Conservation (phyloP, 2,113 vertebrate genomes). For the Coptodon rendalli region DNA sequence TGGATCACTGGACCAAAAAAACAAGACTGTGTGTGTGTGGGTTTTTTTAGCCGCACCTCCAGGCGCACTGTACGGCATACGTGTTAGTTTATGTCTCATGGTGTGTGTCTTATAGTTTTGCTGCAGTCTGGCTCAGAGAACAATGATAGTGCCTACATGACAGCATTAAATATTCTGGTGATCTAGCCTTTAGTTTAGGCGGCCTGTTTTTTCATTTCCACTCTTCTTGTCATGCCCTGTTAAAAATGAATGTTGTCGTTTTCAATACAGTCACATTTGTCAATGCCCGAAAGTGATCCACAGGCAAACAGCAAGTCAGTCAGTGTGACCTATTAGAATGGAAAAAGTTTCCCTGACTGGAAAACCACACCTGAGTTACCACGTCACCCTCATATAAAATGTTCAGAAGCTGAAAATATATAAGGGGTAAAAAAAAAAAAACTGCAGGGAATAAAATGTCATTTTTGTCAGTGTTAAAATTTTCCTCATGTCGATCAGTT, state of each 20-base stretch:
- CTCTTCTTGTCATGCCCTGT: slow-evolving; percentile 15
- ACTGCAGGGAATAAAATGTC: background rate
- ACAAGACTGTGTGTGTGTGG: background rate
- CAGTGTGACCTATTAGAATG: slow-evolving; percentile 30
- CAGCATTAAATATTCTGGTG: background rate
- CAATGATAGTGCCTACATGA: background rate
- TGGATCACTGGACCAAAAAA: slow-evolving; percentile 31
- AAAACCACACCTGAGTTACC: slow-evolving; percentile 41
- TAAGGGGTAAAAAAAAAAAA: background rate
- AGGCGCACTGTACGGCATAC: background rate
- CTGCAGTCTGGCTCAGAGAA: background rate
- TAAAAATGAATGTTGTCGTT: slow-evolving; percentile 24
- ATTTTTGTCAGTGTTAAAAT: background rate
- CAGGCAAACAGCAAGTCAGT: slow-evolving; percentile 12
- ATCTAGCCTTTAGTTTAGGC: background rate
- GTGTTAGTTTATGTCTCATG: background rate
- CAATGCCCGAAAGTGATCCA: slow-evolving; percentile 23
- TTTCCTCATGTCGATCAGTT: background rate
- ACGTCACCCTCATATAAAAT: background rate
- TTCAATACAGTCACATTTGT: slow-evolving; percentile 41
- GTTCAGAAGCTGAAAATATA: slow-evolving; percentile 26
- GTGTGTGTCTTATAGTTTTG: background rate
- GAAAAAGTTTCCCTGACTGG: slow-evolving; percentile 38
- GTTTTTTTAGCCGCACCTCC: background rate
- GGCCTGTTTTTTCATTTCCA: slow-evolving; percentile 13